These are phyloP conservation scores for Cyanoramphus novaezelandiae DNA, from an alignment of 2,113 vertebrate species.

Conservation along the genomic window DNA sequence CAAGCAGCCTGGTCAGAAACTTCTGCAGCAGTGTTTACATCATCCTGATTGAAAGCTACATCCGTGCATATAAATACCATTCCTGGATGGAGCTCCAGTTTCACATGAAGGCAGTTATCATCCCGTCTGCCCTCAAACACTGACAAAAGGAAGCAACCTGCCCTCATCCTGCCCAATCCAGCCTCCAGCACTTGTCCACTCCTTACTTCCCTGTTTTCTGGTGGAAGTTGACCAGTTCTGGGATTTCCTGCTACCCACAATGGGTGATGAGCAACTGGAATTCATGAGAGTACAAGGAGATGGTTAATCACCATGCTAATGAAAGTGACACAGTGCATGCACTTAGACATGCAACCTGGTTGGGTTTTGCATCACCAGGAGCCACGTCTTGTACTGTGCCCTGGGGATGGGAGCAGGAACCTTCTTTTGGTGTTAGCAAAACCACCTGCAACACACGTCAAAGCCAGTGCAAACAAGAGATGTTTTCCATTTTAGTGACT, in stretches of 20 bases:
- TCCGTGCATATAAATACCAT: background rate
- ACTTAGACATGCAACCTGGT: background rate
- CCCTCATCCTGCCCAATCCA: background rate
- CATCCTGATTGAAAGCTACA: background rate
- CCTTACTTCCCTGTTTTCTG: background rate
- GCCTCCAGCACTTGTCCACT: background rate
- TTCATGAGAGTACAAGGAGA: fast-evolving
- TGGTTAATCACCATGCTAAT: background rate
- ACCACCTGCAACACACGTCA: background rate
- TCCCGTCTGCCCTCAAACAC: background rate
- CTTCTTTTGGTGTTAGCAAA: background rate
- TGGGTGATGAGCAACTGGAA: background rate
- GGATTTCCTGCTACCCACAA: background rate
- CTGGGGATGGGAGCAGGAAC: background rate
- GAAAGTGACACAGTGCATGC: background rate
- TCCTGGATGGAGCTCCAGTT: background rate
- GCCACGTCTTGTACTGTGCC: background rate
- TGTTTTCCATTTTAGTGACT: background rate
- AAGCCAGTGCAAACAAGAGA: background rate
- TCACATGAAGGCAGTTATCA: background rate
- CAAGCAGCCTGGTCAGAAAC: background rate
- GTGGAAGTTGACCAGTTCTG: fast-evolving
- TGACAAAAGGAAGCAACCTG: background rate
- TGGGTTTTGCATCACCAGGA: background rate
- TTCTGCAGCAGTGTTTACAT: conserved; percentile 12